A percentile compares a stretch with the other conserved stretches of the same genome.
Evolutionary conservation across 1,140 invertebrate species (phyloP).

Genomic region (Sycobia sp.): DNA sequence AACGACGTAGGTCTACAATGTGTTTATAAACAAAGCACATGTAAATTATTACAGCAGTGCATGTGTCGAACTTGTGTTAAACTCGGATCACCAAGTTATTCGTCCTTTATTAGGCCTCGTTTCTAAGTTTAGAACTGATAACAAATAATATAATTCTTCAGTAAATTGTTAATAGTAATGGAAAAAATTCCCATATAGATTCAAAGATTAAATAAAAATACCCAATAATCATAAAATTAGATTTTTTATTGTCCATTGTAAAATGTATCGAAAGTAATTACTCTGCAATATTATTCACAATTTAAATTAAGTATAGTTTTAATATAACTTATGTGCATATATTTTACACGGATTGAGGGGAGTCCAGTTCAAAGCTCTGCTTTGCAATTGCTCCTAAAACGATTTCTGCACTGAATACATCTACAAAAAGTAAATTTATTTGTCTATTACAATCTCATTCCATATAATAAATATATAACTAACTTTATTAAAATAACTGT

Average conservation of each 20-base stretch:
- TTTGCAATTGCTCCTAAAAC: conserved; percentile 54
- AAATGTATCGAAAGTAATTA: conserved; percentile 42
- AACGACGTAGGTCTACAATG: no score
- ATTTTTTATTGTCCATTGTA: conserved; percentile 54
- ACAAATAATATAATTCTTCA: no score
- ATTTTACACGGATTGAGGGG: conserved; percentile 34
- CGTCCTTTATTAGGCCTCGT: no score
- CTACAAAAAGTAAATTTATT: conserved; percentile 41
- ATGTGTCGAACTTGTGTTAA: no score
- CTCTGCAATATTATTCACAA: conserved; percentile 38
- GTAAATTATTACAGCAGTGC: no score
- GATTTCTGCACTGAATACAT: conserved; percentile 56
- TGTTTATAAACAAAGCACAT: no score
- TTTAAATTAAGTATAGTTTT: conserved; percentile 21
- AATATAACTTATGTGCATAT: conserved; percentile 16
- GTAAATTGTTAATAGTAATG: no score
- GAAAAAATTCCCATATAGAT: no score
- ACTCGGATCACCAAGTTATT: no score
- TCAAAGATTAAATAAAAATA: no score
- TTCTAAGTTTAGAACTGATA: no score
- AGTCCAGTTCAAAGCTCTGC: conserved; percentile 54
- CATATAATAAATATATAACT: neutral
- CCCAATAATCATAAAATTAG: conserved; percentile 40
- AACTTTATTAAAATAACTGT: conserved; percentile 9
- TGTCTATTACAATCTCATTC: neutral